Percentiles rank a stretch among this genome's conserved stretches.
phyloP scores from a whole-genome alignment of 1,140 invertebrate genomes.

The Hyposmocoma kahamanoa region DNA sequence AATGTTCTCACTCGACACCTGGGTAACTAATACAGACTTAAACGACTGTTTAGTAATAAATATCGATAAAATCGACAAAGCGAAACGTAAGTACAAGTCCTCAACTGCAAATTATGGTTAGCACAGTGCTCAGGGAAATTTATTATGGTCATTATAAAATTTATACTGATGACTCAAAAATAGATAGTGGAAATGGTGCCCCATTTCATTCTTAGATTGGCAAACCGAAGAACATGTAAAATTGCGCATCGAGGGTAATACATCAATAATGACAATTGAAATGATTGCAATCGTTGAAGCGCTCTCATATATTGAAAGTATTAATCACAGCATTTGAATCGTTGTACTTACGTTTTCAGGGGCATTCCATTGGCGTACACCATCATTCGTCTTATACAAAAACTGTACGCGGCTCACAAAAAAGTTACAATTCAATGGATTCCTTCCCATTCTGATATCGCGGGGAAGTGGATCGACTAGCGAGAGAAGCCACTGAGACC shows the following conservation, averaged over 20 bases:
- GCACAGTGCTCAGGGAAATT: neutral
- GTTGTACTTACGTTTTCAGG: slow-evolving; percentile 1
- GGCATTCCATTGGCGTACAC: slow-evolving; percentile 1
- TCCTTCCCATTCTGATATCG: slow-evolving; percentile 2
- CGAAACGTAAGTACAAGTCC: neutral
- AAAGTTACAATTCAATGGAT: slow-evolving; percentile 5
- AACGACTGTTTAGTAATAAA: neutral
- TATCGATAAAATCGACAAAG: neutral
- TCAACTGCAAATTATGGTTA: neutral
- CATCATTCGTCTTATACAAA: neutral
- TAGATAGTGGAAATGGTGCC: neutral
- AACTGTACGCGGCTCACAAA: neutral
- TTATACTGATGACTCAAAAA: neutral
- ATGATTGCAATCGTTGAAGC: slow-evolving; percentile 4
- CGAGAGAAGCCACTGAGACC: neutral
- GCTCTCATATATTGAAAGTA: neutral
- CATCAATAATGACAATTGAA: slow-evolving; percentile 5
- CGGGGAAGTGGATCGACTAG: neutral
- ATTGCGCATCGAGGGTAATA: neutral
- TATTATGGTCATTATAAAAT: neutral
- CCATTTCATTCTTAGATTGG: neutral
- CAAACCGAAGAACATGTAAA: neutral
- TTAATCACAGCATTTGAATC: slow-evolving; percentile 1
- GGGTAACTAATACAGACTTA: neutral
- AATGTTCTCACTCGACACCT: neutral